Evolutionary conservation across 2,113 vertebrate species (phyloP).

Genomic region (Megatriorchis doriae): DNA sequence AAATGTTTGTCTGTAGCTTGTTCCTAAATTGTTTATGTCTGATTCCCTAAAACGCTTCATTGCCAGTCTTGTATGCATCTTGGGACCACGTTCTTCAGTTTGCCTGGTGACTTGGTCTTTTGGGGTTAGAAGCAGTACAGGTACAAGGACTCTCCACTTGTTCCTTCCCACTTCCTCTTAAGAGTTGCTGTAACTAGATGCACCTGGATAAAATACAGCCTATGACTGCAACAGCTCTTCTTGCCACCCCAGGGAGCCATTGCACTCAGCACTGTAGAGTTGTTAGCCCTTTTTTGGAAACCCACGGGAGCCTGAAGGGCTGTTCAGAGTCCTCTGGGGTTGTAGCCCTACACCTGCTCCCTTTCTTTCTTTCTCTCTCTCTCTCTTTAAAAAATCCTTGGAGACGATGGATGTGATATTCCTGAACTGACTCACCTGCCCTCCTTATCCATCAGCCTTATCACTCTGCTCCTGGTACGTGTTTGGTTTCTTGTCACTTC

Average conservation of each 20-base stretch:
- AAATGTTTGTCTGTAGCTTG: constrained; percentile 27
- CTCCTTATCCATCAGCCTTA: not conserved
- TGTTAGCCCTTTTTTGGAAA: not conserved
- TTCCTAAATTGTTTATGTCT: not conserved
- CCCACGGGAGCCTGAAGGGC: not conserved
- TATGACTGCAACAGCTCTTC: not conserved
- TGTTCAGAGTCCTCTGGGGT: accelerated
- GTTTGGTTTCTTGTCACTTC: not conserved
- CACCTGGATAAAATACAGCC: not conserved
- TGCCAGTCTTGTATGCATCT: not conserved
- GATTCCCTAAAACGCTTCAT: not conserved
- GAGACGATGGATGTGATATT: not conserved
- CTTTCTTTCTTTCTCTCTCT: not conserved
- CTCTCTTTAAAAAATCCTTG: too few relatives aligned
- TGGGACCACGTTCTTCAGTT: not conserved
- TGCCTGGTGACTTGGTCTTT: not conserved
- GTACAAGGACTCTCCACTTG: not conserved
- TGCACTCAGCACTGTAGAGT: not conserved
- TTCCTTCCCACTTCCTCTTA: not conserved
- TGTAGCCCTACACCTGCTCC: not conserved
- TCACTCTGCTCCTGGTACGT: not conserved
- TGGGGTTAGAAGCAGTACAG: not conserved
- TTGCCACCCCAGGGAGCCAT: not conserved
- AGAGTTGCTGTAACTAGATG: not conserved
- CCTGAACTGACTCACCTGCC: not conserved